phyloP scores from a whole-genome alignment of 2,888 invertebrate species.

The Melieria omissa region DNA sequence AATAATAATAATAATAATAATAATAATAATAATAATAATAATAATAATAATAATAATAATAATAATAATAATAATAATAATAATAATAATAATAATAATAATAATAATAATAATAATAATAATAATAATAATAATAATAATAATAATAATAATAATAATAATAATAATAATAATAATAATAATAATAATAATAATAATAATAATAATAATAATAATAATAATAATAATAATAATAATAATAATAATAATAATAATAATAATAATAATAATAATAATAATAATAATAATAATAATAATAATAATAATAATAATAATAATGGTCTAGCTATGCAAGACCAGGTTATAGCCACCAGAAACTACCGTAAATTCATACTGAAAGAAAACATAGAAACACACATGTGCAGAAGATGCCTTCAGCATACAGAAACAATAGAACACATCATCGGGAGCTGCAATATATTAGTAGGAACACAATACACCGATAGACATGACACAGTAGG shows the following conservation, averaged over 20 bases:
- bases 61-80: slow-evolving; percentile 4
- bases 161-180: slow-evolving; percentile 4
- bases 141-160: slow-evolving; percentile 4
- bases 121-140: slow-evolving; percentile 4
- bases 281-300: slow-evolving; percentile 4
- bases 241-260: slow-evolving; percentile 4
- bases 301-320: slow-evolving; percentile 1
- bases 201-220: slow-evolving; percentile 4
- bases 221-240: slow-evolving; percentile 4
- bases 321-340: not conserved
- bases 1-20: slow-evolving; percentile 4
- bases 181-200: slow-evolving; percentile 4
- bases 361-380: no score
- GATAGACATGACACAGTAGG: no score
- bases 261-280: slow-evolving; percentile 4
- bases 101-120: slow-evolving; percentile 4
- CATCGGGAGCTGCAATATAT: no score
- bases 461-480: no score
- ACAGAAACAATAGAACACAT: no score
- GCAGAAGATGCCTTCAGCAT: no score
- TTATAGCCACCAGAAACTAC: no score
- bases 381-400: no score
- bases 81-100: slow-evolving; percentile 4
- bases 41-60: slow-evolving; percentile 4
- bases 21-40: slow-evolving; percentile 4